Percentiles rank a stretch among this genome's conserved stretches.
These are phyloP conservation scores for Chrysolina haemoptera DNA, from an alignment of 2,888 invertebrate species.

Conservation along the genomic window DNA sequence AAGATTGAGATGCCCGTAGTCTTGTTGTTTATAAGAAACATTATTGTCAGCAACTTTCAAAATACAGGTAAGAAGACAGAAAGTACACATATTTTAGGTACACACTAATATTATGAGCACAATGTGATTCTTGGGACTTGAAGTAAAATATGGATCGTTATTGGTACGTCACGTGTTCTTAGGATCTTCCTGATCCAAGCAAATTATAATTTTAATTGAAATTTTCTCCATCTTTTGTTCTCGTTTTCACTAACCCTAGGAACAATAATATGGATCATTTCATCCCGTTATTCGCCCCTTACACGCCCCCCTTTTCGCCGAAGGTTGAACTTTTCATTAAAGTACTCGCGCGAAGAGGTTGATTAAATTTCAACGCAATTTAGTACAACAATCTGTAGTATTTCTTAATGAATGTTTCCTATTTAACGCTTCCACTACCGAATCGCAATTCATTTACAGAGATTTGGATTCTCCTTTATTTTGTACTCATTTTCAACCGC, in stretches of 20 bases:
- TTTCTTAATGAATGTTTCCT: slow-evolving; percentile 9
- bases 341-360: slow-evolving; percentile 3
- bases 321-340: slow-evolving; percentile 11
- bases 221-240: no score
- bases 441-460: background rate
- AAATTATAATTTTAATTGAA: no score
- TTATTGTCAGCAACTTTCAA: no score
- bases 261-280: background rate
- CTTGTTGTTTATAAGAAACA: no score
- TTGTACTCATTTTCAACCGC: background rate
- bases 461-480: background rate
- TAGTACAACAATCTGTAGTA: slow-evolving; percentile 7
- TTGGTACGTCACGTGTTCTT: no score
- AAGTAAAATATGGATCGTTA: no score
- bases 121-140: no score
- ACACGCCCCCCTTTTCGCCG: background rate
- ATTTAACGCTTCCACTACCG: background rate
- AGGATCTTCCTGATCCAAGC: no score
- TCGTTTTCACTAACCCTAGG: background rate
- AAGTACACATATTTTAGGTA: no score
- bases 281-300: background rate
- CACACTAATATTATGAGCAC: no score
- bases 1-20: no score
- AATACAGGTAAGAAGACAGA: no score
- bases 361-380: slow-evolving; percentile 15